phyloP scores from a whole-genome alignment of 2,797 vertebrate genomes.

The Cirrhinus mrigala region DNA sequence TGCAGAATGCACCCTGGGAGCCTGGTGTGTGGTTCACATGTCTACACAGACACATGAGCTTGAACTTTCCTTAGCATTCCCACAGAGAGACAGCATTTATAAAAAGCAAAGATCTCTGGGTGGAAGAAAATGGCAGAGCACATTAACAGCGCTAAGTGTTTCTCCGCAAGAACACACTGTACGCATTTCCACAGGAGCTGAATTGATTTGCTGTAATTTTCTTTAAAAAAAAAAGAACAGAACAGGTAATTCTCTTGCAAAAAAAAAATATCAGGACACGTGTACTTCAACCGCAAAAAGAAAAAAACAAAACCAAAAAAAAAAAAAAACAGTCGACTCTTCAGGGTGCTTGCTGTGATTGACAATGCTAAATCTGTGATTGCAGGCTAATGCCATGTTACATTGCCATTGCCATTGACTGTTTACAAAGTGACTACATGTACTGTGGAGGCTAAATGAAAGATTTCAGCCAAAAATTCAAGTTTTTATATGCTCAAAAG shows the following conservation, averaged over 20 bases:
- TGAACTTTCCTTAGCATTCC: slow-evolving; percentile 77
- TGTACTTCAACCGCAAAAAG: not conserved
- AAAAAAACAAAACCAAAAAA: slow-evolving; percentile 2
- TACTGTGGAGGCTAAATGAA: not conserved
- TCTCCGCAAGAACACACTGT: not conserved
- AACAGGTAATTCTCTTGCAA: not conserved
- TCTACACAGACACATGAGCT: slow-evolving; percentile 57
- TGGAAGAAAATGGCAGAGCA: slow-evolving; percentile 23
- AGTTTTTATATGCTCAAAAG: not conserved
- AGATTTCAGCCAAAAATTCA: not conserved
- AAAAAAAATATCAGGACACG: not conserved
- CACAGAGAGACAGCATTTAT: slow-evolving; percentile 70
- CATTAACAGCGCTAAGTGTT: slow-evolving; percentile 26
- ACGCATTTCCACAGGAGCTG: slow-evolving; percentile 9
- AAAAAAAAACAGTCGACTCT: not conserved
- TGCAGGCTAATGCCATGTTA: not conserved
- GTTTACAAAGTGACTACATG: not conserved
- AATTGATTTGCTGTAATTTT: slow-evolving; percentile 19
- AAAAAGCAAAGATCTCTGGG: slow-evolving; percentile 39
- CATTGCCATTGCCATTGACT: not conserved
- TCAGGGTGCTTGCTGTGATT: not conserved
- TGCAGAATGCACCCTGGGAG: slow-evolving; percentile 30
- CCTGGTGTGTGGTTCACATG: slow-evolving; percentile 51
- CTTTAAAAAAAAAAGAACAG: not conserved
- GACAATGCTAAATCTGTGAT: slow-evolving; percentile 9